Evolutionary conservation across 2,797 vertebrate genomes (phyloP), one percentile per base, ranked within the genome.

Genomic region (Ficedula albicollis): DNA sequence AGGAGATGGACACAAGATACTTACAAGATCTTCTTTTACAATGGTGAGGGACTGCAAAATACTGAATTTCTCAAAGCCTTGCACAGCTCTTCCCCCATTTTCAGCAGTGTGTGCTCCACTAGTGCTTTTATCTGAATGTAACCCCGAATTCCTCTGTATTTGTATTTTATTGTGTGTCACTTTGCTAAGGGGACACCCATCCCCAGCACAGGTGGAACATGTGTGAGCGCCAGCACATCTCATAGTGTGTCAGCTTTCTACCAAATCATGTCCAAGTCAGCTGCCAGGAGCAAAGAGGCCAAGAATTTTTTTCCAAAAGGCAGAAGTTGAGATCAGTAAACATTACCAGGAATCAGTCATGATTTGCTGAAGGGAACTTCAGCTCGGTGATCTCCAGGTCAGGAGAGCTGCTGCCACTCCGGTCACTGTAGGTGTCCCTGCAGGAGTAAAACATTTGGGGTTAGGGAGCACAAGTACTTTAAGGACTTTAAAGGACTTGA

Each of bases 371-470:
- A 6, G 98, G 98, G 58, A 99, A 99, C 96, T 98, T 99, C 69
- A 99, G 95, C 85, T 99, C 99, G 1, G 98, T 97, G 48, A 99
- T 98, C 91, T 99, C 99, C 4, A 97, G 96, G 82, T 99, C 99
- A 3, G 99, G 99, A 7, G 99, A 99, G 95, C 99, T 99, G 97
- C 98, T 98, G 86, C 98, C 98, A 10, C 99, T 99, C 81, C 98
- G 93, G 89, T 99, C 98, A 3, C 99, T 99, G 97, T 99, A 99
- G 10, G 98, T 99, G 96, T 99, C 99, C 97, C 99, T 99, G 98
- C 18, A 77, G 77, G 81, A 64, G 54, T 11, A 36, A 94, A 52
- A 91, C 3, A 27, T 52, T 5, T 63, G 43, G 52, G 17, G 34
- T 84, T 10, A 83, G 1, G 4, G 51, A 68, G 76, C n/a, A 59